Base-by-base conservation (phyloP, 2,113 vertebrate species). In the Scalopus aquaticus region DNA sequence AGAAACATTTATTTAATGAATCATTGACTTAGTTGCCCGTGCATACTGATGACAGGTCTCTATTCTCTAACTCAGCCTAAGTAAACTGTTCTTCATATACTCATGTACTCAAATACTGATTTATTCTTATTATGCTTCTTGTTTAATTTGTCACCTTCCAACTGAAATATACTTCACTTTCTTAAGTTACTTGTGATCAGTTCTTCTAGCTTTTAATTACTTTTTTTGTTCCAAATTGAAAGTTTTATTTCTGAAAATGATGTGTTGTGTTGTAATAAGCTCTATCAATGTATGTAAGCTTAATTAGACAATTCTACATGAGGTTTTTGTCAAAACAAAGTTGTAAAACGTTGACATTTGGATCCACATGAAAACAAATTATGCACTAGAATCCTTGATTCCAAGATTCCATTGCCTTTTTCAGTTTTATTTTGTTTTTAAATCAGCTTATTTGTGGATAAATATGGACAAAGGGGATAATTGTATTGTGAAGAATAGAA, bases 231-330 rank as follows among this genome's bases (percentile, higher is more conserved):
- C 30, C 60, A 90, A 77, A 87, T 6, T 93, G 7, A 84, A 94
- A 80, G 20, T 62, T 10, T 89, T 81, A 30, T 62, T 86, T 95
- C 51, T 93, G 32, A 35, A 82, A 93, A 93, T 93, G 26, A 93
- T 58, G 22, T 28, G 70, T 77, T 82, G 82, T 12, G 3, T 5
- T 56, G 6, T 22, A 90, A 87, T 65, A 77, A 65, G 44, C 17
- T 91, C n/a, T 73, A 42, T 49, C n/a, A 73, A 77, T 49, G 69
- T 10, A 67, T 51, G 35, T 12, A 83, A 58, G 11, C 54, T 93
- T 95, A 79, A 37, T 94, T 88, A 93, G 56, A 84, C 32, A 82
- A 82, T 77, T 82, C 37, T 56, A 87, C 37, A 54, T 35, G 85
- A 85, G 24, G 30, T 76, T 67, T 81, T 80, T 92, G 39, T 83